phyloP scores from a whole-genome alignment of 2,888 invertebrate species.

The Trachelus troglodyta region DNA sequence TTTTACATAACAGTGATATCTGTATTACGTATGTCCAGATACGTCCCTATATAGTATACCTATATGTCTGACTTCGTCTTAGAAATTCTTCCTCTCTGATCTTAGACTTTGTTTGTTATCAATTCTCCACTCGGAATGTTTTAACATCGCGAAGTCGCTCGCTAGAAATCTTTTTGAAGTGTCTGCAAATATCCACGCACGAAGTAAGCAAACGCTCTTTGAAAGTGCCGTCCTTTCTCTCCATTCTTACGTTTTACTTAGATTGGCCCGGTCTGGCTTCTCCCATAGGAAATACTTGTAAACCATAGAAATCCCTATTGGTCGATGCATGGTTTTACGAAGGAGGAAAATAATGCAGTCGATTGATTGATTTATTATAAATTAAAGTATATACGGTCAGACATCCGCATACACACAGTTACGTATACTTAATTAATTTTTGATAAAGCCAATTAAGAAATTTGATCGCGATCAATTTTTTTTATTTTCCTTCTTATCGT shows the following conservation, averaged over 20 bases:
- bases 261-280: slow-evolving; percentile 46
- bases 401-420: not conserved
- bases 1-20: not conserved
- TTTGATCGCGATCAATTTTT: not conserved
- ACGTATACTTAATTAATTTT: not conserved
- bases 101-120: slow-evolving; percentile 50
- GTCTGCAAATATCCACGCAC: slow-evolving; percentile 56
- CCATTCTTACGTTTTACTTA: slow-evolving; percentile 47
- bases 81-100: slow-evolving; percentile 2
- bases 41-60: not conserved
- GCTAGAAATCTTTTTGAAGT: slow-evolving; percentile 53
- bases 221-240: slow-evolving; percentile 19
- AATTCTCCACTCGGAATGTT: slow-evolving; percentile 37
- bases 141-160: slow-evolving; percentile 18
- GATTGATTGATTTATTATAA: not conserved
- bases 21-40: not conserved
- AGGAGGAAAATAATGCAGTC: not conserved
- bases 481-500: not conserved
- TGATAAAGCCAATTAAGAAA: not conserved
- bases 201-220: slow-evolving; percentile 52
- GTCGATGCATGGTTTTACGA: not conserved
- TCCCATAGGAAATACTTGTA: slow-evolving; percentile 51
- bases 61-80: not conserved
- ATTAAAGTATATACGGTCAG: not conserved
- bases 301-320: not conserved